These are phyloP conservation scores for roundworm (Caenorhabditis elegans) DNA, from an alignment of 1,140 invertebrate genomes.

Conservation along the genomic window WBcel235 BX284605.5:14512501-14513000, in stretches of 20 bases:
- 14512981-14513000: too few species aligned
- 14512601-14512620: constrained; percentile 31
- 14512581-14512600: constrained; percentile 34
- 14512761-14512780: background rate
- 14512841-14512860: constrained; percentile 12
- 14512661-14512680: constrained; percentile 3
- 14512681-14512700: constrained; percentile 17
- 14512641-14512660: constrained; percentile 28
- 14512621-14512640: constrained; percentile 19
- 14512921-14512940: too few species aligned
- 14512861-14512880: background rate
- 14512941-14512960: too few species aligned
- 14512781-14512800: background rate
- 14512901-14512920: too few species aligned
- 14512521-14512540: background rate
- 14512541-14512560: constrained; percentile 9
- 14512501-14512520: background rate
- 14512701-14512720: constrained; percentile 35
- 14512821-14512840: constrained; percentile 17
- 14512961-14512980: too few species aligned
- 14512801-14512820: constrained; percentile 15
- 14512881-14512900: constrained; percentile 5
- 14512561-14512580: constrained; percentile 24
- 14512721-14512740: constrained; percentile 23
- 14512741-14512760: constrained; percentile 21